Evolutionary conservation across 2,113 vertebrate species (phyloP), one percentile per base, ranked within the genome.

Genomic region (Sclerurus mexicanus): DNA sequence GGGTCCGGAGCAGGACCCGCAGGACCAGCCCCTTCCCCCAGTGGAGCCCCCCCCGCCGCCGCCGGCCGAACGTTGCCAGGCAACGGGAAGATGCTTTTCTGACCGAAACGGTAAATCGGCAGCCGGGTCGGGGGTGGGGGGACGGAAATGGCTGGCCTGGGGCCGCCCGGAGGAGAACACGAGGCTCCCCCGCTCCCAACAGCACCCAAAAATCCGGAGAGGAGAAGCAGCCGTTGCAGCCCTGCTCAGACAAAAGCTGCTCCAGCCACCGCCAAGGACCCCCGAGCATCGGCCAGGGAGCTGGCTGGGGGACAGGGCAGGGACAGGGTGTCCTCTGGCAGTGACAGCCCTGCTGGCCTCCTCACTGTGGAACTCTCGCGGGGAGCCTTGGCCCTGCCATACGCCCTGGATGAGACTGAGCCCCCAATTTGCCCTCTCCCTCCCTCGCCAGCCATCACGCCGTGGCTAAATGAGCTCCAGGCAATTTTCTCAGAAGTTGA

Each of bases 71-170:
- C 49, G 96, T 95, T 96, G 95, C 96, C 93, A 94, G 39, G 96
- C 94, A 92, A 97, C 96, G 16, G 88, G 79, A 90, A 94, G 94
- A 95, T 90, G 90, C 92, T 95, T 92, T 87, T 82, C 86, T 84
- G 90, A 88, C 89, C 92, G 60, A 93, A 96, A 52, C 10, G 8
- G 73, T 31, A 86, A 89, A 87, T 25, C 40, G 3, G 49, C 83
- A 78, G 89, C 74, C 2, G 14, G 68, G 76, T 3, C 16, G 9
- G 33, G 47, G 11, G 21, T 11, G 13, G n/a, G 53, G 60, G 7
- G 13, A 25, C 20, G 40, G 72, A 87, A 52, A 68, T 0, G 17
- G 44, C 40, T 20, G 14, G 53, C 62, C 52, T 50, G 42, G 35
- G 14, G 69, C 37, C 49, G 73, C n/a, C 46, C 4, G 25, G 16